Evolutionary conservation across 2,797 vertebrate species (phyloP).

Genomic region (Anniella stebbinsi): DNA sequence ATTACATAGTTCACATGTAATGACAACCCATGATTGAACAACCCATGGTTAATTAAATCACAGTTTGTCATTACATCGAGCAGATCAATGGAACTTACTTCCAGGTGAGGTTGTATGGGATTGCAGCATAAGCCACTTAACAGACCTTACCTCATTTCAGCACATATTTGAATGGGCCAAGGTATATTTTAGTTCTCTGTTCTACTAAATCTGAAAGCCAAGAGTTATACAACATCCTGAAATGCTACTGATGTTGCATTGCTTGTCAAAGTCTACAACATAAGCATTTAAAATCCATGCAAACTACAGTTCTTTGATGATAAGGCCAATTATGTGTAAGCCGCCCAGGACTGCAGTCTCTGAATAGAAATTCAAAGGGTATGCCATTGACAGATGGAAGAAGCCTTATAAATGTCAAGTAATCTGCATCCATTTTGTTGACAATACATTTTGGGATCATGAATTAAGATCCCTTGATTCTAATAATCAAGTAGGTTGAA

Average conservation of each 20-base stretch:
- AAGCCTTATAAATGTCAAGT: conserved; percentile 20
- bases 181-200: background rate
- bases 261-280: background rate
- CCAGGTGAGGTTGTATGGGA: no score
- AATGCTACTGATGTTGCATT: background rate
- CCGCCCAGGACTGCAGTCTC: background rate
- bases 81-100: no score
- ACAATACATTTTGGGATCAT: conserved; percentile 12
- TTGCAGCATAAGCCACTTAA: background rate
- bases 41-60: no score
- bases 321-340: background rate
- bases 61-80: no score
- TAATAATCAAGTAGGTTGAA: conserved; percentile 13
- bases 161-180: background rate
- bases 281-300: background rate
- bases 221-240: background rate
- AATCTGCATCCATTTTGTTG: conserved; percentile 13
- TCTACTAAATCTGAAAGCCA: background rate
- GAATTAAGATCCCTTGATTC: background rate
- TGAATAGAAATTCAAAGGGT: background rate
- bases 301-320: background rate
- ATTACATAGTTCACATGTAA: no score
- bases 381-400: background rate
- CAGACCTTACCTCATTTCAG: background rate
- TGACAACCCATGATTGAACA: no score